Base-by-base conservation (phyloP, 2,797 vertebrate species). In the Darevskia nairensis region DNA sequence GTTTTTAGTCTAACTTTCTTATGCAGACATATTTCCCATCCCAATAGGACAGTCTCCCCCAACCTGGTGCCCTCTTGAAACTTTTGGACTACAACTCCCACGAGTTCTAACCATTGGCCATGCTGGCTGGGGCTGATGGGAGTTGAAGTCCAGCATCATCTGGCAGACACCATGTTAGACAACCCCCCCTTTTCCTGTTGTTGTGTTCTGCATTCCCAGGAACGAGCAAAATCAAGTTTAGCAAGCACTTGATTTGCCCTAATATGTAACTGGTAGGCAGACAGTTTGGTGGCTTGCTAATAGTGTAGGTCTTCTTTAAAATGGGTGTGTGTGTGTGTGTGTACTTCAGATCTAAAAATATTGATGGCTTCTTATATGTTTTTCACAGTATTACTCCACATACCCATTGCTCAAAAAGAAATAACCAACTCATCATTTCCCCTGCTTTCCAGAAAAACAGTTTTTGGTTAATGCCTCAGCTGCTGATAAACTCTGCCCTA, bases 401-500 rank as follows among this genome's bases (percentile, higher is more conserved):
- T 23, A 55, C 13, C 7, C 32, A 17, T 74, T 39, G 19, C 27
- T 23, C 21, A 69, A 82, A 82, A 71, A 83, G 46, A 72, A n/a
- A 46, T 50, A 8, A 83, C 21, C 8, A 15, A 32, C 46, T 83
- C 82, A 83, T 83, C n/a, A 72, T 71, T 55, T 69, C 15, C 10
- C 21, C 29, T 55, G 82, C 5, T 21, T 74, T 84, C 46, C 69
- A 74, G 32, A 69, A 69, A 68, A 66, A 72, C 5, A 1, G 11
- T 25, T 50, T 55, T 61, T 80, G 79, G 78, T 84, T 72, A 50
- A 84, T 74, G n/a, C 46, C 69, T 50, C 68, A 55, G 3, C 25
- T 46, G n/a, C 15, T 55, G 82, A 84, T 74, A 68, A 32, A 44
- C 74, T 50, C 29, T 50, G 1, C 41, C 91, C 89, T 91, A 69